These are phyloP conservation scores for Psammodynastes pulverulentus DNA, from an alignment of 2,113 vertebrate species.

Conservation along the genomic window DNA sequence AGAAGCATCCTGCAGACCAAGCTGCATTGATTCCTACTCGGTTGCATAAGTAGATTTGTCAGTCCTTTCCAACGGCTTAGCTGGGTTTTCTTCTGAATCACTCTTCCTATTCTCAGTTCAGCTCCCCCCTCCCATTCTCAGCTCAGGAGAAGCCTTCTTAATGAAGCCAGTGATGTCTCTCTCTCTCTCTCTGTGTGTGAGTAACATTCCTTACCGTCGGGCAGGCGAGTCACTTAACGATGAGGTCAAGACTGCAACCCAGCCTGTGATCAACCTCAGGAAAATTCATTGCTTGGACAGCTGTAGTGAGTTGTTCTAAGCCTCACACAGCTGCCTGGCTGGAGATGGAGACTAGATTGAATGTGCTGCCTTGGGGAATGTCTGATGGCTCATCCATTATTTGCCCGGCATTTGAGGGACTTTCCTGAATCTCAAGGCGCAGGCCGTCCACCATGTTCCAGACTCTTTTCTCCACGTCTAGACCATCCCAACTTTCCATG, in stretches of 20 bases:
- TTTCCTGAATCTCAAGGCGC: neutral
- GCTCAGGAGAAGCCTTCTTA: neutral
- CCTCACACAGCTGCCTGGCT: neutral
- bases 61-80: neutral
- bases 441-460: neutral
- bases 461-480: neutral
- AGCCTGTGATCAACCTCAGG: conserved; percentile 10
- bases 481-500: neutral
- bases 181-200: neutral
- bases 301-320: neutral
- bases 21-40: neutral
- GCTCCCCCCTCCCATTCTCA: neutral
- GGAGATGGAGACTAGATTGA: neutral
- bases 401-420: neutral
- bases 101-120: neutral
- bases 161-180: neutral
- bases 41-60: neutral
- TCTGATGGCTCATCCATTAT: conserved; percentile 3
- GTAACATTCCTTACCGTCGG: neutral
- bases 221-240: neutral
- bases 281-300: neutral
- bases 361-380: neutral
- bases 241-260: conserved; percentile 3
- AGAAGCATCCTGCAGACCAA: neutral
- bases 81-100: neutral